Base-by-base conservation (phyloP, 1,140 invertebrate species). In the Ruditapes philippinarum region DNA sequence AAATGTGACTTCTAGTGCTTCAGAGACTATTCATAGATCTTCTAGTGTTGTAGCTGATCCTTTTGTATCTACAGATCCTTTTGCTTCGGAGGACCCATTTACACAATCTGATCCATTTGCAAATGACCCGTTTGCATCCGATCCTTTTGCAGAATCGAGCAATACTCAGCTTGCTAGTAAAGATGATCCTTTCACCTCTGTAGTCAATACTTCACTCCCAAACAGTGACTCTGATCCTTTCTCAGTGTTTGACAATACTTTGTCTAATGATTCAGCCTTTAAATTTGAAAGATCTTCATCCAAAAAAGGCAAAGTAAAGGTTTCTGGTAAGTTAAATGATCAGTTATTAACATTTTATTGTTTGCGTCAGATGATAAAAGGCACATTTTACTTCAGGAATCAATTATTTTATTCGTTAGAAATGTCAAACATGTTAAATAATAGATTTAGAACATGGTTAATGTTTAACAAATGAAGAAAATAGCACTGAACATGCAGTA, bases 71-170 rank as follows among this genome's bases (percentile, higher is more conserved):
- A 60, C 62, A 74, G 84, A 90, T 31, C 83, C 78, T 36, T 92
- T 92, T 85, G 89, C 86, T 42, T 90, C 90, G 33, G 90, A 91
- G 45, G 90, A 92, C 73, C 92, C 90, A 25, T 91, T 92, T 88
- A 40, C 86, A 31, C 79, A 73, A 45, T 51, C 80, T 62, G 91
- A 91, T 45, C 91, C 91, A 54, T 91, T 91, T 82, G 91, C 91
- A 70, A 70, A 89, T 81, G 92, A 92, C 79, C 92, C 92, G 40
- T 92, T 92, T 82, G 78, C 78, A 40, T 28, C 49, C 38, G 87
- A 89, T 49, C 87, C 87, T 28, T 89, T 89, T 76, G 40, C 79
- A 38, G 65, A 73, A 5, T 38, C 45, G 5, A 28, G 62, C 42
- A 51, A n/a, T 36, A 33, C 4, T 9, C 40, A 62, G 36, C 22